A percentile compares a stretch with the other conserved stretches of the same genome.
Conservation (phyloP, 64 coral and sea anemone species). For the Exaiptasia diaphana region DNA sequence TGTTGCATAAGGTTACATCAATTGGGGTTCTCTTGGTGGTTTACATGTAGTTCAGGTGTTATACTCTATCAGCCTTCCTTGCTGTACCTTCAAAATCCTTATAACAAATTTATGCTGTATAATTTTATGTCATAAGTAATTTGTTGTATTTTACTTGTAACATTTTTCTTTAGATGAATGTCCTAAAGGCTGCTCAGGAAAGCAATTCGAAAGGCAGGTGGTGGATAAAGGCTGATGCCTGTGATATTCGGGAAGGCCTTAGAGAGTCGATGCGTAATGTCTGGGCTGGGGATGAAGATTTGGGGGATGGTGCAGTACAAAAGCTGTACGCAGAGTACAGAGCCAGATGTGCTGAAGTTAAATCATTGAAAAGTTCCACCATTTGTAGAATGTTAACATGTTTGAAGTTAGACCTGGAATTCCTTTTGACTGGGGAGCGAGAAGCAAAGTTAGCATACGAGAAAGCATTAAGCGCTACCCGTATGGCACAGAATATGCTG, state of each 20-base stretch:
- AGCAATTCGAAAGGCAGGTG: slow-evolving; percentile 43
- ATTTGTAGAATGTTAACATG: neutral
- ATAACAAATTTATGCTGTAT: neutral
- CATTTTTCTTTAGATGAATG: slow-evolving; percentile 47
- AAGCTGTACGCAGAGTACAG: slow-evolving; percentile 31
- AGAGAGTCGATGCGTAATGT: slow-evolving; percentile 36
- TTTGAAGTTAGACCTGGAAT: slow-evolving; percentile 46
- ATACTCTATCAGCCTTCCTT: neutral
- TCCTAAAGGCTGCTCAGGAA: slow-evolving; percentile 15
- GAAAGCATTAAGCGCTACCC: slow-evolving; percentile 9
- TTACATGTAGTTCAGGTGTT: too few species aligned
- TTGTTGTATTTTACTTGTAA: neutral
- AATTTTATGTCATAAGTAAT: too few species aligned
- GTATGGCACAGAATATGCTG: slow-evolving; percentile 14
- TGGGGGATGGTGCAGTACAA: slow-evolving; percentile 46
- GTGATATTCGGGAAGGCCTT: slow-evolving; percentile 43
- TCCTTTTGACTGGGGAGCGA: slow-evolving; percentile 10
- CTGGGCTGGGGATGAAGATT: slow-evolving; percentile 64
- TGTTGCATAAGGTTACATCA: too few species aligned
- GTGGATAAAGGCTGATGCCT: slow-evolving; percentile 73
- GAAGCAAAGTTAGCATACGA: slow-evolving; percentile 24
- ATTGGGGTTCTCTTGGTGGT: too few species aligned
- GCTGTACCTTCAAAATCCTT: neutral
- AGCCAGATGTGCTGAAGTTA: slow-evolving; percentile 44
- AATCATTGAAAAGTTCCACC: neutral